A percentile compares a stretch with the other conserved stretches of the same genome.
phyloP scores from a whole-genome alignment of 2,797 vertebrate genomes.

The Muraenolepis orangiensis region DNA sequence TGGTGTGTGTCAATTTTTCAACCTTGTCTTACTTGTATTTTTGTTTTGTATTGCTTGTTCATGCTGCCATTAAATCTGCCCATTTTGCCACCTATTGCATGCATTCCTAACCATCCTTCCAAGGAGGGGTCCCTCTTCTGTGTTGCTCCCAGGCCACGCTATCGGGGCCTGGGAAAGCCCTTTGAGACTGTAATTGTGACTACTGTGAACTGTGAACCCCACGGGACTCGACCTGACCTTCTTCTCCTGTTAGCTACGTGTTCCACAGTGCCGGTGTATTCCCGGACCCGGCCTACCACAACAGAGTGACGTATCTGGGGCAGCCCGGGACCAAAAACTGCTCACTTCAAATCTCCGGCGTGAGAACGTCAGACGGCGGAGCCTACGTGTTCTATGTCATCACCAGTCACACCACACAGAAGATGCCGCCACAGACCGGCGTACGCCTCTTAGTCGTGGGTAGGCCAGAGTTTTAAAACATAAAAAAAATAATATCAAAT shows the following conservation, averaged over 20 bases:
- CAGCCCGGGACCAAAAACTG: constrained; percentile 61
- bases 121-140: too few species aligned
- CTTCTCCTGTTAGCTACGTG: constrained; percentile 57
- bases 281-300: constrained; percentile 47
- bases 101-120: too few species aligned
- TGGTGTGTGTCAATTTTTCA: background rate
- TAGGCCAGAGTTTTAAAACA: constrained; percentile 15
- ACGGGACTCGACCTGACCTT: background rate
- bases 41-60: too few species aligned
- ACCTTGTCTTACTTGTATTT: background rate
- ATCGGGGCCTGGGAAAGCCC: background rate
- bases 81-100: too few species aligned
- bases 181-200: background rate
- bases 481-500: background rate
- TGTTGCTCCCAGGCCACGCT: too few species aligned
- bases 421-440: constrained; percentile 68
- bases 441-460: constrained; percentile 66
- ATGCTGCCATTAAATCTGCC: too few species aligned
- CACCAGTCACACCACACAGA: constrained; percentile 50
- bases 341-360: constrained; percentile 65
- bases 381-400: constrained; percentile 71
- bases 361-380: constrained; percentile 64
- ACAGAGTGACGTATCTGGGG: constrained; percentile 66
- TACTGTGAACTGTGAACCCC: background rate
- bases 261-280: constrained; percentile 67